A percentile compares a stretch with the other conserved stretches of the same genome.
These are phyloP conservation scores for Tenebrosternarchus preto DNA, from an alignment of 2,113 vertebrate genomes.

Conservation along the genomic window DNA sequence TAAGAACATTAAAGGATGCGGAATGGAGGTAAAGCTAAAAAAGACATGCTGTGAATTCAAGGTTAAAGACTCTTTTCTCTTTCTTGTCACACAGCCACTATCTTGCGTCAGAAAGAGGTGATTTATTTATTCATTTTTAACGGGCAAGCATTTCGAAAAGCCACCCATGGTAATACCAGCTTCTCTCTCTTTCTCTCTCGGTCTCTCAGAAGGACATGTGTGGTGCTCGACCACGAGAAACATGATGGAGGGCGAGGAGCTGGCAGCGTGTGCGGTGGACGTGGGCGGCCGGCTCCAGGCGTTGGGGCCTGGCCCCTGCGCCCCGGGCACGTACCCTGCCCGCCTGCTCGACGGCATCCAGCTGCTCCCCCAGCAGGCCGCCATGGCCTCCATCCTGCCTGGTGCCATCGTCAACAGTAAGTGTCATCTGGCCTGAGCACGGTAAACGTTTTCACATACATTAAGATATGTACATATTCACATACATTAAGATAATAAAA, in stretches of 20 bases:
- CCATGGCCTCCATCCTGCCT: conserved; percentile 86
- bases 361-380: conserved; percentile 85
- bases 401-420: conserved; percentile 89
- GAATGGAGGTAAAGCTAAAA: not conserved
- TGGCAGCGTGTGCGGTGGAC: conserved; percentile 84
- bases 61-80: conserved; percentile 12
- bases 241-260: conserved; percentile 82
- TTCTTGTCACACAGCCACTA: conserved; percentile 1
- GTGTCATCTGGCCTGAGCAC: too few species aligned
- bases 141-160: not conserved
- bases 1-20: not conserved
- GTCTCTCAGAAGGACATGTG: conserved; percentile 87
- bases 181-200: conserved; percentile 25
- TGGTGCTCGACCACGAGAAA: conserved; percentile 86
- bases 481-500: too few species aligned
- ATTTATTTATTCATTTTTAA: not conserved
- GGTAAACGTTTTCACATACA: not conserved
- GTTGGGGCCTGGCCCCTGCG: conserved; percentile 78
- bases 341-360: conserved; percentile 86
- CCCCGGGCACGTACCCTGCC: conserved; percentile 85
- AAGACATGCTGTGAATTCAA: conserved; percentile 5
- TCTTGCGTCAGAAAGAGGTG: not conserved
- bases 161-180: not conserved
- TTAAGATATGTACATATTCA: too few species aligned
- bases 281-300: conserved; percentile 83